Evolutionary conservation across 2,888 invertebrate species (phyloP).

Genomic region (Marronus borbonicus): DNA sequence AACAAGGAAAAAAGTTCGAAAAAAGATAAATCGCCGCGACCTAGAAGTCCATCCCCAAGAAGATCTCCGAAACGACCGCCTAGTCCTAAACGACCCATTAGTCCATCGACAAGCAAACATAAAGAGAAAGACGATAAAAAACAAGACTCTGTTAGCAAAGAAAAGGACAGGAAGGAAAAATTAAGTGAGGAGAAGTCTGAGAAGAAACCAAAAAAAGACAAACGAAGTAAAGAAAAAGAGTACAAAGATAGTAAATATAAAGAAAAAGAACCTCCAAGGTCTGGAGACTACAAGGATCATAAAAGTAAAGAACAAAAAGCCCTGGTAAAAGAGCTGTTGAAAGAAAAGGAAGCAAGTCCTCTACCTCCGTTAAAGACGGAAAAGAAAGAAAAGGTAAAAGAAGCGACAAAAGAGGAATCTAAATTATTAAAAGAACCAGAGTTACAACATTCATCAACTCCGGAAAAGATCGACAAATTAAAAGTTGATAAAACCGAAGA

Average conservation of each 20-base stretch:
- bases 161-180: conserved; percentile 61
- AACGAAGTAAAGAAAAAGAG: conserved; percentile 78
- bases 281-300: conserved; percentile 75
- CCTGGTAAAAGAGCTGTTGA: conserved; percentile 55
- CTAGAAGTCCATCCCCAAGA: conserved; percentile 64
- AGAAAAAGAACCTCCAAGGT: conserved; percentile 61
- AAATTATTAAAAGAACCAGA: conserved; percentile 62
- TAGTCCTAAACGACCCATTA: conserved; percentile 54
- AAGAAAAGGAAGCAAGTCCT: conserved; percentile 71
- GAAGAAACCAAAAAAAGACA: conserved; percentile 72
- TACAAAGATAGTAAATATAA: conserved; percentile 69
- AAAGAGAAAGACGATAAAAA: conserved; percentile 63
- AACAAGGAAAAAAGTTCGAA: conserved; percentile 72
- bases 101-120: conserved; percentile 51
- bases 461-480: conserved; percentile 62
- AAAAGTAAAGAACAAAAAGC: conserved; percentile 60
- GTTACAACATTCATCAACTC: conserved; percentile 55
- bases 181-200: conserved; percentile 56
- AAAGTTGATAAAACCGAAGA: conserved; percentile 66
- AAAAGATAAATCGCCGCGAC: conserved; percentile 69
- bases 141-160: conserved; percentile 61
- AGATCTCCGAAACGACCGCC: conserved; percentile 59
- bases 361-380: conserved; percentile 72
- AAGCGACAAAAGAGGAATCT: conserved; percentile 65
- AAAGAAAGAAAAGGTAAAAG: conserved; percentile 72